Base-by-base conservation (phyloP, 2,797 vertebrate genomes). In the Prunella strophiata region DNA sequence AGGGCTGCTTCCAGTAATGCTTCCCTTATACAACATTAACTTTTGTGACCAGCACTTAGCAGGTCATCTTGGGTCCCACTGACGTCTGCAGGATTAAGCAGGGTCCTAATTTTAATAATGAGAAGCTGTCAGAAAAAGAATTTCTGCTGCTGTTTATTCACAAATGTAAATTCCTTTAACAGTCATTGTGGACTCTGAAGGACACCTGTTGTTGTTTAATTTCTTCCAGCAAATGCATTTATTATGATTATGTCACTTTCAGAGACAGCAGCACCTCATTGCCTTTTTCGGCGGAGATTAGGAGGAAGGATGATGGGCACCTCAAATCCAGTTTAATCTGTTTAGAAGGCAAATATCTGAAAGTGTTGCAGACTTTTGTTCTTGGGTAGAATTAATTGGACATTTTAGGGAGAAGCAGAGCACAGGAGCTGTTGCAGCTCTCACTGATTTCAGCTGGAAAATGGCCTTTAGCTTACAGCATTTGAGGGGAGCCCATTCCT, bases 191-290 rank as follows among this genome's bases (percentile, higher is more conserved):
- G 80, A 23, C 57, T 82, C 72, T 82, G 74, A 90, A 93, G 74
- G 83, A 94, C 93, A 96, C 77, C 83, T 96, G 89, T 79, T 94
- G 88, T 62, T 94, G 79, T 91, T 93, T 94, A 67, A 79, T 94
- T 89, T 76, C 42, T 86, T 65, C 52, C 77, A 87, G 52, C n/a
- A 93, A 88, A 91, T 93, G 89, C 57, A 85, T 91, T 92, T 92
- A 67, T 95, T 91, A 71, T 88, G 73, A 32, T 82, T 51, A 73
- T 61, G 50, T 54, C 67, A 20, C 5, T 5, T 16, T 32, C 15
- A 5, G 62, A 62, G 34, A n/a, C 47, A 76, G 90, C 32, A 78
- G 52, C 47, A 43, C 23, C 48, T 81, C 10, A 2, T 32, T 51
- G 77, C 52, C 78, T 87, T 79, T 89, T 12, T 10, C 36, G 34